Conservation (phyloP, 2,797 vertebrate species). For the Geotrypetes seraphini region DNA sequence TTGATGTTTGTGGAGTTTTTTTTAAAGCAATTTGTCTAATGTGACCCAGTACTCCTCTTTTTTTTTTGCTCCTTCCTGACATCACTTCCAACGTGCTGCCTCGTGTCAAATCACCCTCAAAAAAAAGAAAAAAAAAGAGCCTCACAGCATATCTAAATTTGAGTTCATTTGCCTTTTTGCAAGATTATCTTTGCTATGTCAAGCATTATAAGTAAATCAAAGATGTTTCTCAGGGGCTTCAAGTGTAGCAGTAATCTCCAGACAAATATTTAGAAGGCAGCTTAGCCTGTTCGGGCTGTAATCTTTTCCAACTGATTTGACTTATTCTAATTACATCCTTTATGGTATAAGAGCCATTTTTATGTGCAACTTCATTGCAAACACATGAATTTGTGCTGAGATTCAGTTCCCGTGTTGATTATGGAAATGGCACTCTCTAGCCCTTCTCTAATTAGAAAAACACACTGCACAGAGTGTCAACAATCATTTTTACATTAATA, state of each 20-base stretch:
- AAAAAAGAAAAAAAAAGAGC: too few relatives aligned
- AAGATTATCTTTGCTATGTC: conserved; percentile 52
- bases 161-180: conserved; percentile 47
- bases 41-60: conserved; percentile 41
- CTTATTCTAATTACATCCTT: conserved; percentile 72
- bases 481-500: conserved; percentile 58
- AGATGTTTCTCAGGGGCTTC: conserved; percentile 49
- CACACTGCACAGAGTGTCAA: conserved; percentile 49
- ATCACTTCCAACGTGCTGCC: conserved; percentile 37
- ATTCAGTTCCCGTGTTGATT: conserved; percentile 57
- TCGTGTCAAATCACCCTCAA: conserved; percentile 50
- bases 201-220: conserved; percentile 59
- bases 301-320: conserved; percentile 70
- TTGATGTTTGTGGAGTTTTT: conserved; percentile 25
- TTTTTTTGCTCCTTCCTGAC: too few relatives aligned
- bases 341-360: conserved; percentile 65
- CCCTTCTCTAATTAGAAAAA: conserved; percentile 65
- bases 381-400: conserved; percentile 58
- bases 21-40: conserved; percentile 50
- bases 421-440: conserved; percentile 52
- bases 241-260: conserved; percentile 56
- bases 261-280: conserved; percentile 67
- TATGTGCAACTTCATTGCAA: conserved; percentile 56
- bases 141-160: conserved; percentile 50
- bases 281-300: conserved; percentile 57